Evolutionary conservation across 2,888 invertebrate species (phyloP).

Genomic region (Periphyllus acericola): DNA sequence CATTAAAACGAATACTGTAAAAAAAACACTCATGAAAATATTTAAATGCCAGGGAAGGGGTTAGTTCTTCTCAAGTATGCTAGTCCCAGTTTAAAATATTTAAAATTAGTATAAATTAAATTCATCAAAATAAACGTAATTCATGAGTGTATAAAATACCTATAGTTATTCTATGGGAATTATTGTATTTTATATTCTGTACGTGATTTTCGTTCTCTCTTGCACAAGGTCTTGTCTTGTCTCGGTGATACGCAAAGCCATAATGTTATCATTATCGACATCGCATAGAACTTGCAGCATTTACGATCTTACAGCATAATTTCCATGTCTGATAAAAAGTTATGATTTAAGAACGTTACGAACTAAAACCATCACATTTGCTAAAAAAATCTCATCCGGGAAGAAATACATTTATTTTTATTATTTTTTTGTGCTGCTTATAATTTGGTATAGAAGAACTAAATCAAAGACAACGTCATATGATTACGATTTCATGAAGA

Average conservation of each 20-base stretch:
- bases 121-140: neutral
- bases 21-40: too few relatives aligned
- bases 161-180: neutral
- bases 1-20: neutral
- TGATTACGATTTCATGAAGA: neutral
- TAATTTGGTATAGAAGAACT: neutral
- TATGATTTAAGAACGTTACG: neutral
- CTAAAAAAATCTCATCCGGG: neutral
- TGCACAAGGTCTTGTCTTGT: neutral
- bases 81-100: neutral
- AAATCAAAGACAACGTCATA: neutral
- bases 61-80: too few relatives aligned
- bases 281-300: neutral
- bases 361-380: neutral
- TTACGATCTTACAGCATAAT: neutral
- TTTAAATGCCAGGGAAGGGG: too few relatives aligned
- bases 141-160: neutral
- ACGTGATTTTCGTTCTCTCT: neutral
- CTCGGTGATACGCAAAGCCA: neutral
- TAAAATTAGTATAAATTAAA: neutral
- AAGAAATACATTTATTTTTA: neutral
- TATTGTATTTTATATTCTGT: neutral
- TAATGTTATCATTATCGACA: neutral
- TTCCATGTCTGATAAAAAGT: neutral
- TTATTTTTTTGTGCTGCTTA: neutral